phyloP scores from a whole-genome alignment of 35 echinoderm and acorn worm species.

The Ophioderma brevispina region DNA sequence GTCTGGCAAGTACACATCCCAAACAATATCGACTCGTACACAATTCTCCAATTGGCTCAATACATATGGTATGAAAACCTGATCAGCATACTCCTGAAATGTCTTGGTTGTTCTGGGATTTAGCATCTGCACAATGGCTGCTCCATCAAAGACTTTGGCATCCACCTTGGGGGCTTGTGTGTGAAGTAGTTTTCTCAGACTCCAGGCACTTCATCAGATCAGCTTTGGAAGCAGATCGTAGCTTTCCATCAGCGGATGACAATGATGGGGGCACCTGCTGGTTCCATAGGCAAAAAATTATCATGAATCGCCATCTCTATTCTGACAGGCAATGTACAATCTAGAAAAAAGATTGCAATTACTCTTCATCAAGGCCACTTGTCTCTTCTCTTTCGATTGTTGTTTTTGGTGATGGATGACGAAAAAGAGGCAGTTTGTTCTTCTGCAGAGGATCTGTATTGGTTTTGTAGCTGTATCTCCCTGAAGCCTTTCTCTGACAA shows the following conservation, averaged over 20 bases:
- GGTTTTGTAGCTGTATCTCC: constrained; percentile 1
- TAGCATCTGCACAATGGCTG: constrained; percentile 59
- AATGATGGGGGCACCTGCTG: constrained; percentile 16
- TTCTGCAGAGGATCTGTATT: constrained; percentile 9
- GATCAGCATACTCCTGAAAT: constrained; percentile 25
- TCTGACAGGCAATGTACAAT: constrained; percentile 40
- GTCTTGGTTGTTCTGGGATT: constrained; percentile 23
- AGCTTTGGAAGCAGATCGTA: constrained; percentile 1
- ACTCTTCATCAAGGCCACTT: constrained; percentile 40
- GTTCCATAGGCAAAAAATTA: constrained; percentile 56
- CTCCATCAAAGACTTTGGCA: constrained; percentile 50
- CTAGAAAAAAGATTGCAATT: constrained; percentile 35
- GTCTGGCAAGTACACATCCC: constrained; percentile 45
- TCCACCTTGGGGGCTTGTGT: not conserved
- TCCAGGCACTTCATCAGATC: constrained; percentile 22
- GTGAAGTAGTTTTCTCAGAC: not conserved
- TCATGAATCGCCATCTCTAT: constrained; percentile 44
- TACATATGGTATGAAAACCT: constrained; percentile 48
- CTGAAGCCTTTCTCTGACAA: constrained; percentile 38
- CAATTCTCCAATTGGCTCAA: not conserved
- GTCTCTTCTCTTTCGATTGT: constrained; percentile 22
- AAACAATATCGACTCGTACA: constrained; percentile 51
- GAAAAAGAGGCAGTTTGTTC: constrained; percentile 58
- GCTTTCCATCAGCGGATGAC: not conserved
- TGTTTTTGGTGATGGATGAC: not conserved